phyloP scores from a whole-genome alignment of 37 sponge, comb jelly and placozoan species.

The Geodia barretti region DNA sequence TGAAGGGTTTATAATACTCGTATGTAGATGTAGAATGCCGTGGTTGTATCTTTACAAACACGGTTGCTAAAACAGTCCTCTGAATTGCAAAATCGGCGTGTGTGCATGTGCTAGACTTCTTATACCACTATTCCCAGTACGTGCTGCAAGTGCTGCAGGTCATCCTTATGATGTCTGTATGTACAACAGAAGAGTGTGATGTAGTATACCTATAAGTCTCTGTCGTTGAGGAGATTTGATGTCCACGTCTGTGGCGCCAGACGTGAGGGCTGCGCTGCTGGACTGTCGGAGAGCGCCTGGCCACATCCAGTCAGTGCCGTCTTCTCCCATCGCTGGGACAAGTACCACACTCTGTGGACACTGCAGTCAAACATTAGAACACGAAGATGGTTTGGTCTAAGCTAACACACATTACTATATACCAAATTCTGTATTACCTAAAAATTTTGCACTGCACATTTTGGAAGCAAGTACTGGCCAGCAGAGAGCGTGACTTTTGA shows the following conservation, averaged over 20 bases:
- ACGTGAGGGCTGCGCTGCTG: not conserved
- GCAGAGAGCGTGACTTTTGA: no score
- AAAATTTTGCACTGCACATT: no score
- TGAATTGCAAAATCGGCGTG: not conserved
- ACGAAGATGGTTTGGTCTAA: no score
- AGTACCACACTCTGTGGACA: slow-evolving; percentile 31
- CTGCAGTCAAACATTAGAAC: no score
- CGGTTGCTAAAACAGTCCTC: not conserved
- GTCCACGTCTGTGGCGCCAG: slow-evolving; percentile 31
- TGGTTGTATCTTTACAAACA: not conserved
- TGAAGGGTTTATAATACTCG: not conserved
- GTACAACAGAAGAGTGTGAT: no score
- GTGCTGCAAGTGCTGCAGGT: no score
- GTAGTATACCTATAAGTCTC: slow-evolving; percentile 36
- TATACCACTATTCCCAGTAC: not conserved
- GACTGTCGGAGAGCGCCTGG: slow-evolving; percentile 30
- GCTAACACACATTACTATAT: no score
- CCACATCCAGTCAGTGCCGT: slow-evolving; percentile 15
- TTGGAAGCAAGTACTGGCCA: no score
- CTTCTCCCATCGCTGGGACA: slow-evolving; percentile 34
- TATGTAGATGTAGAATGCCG: no score
- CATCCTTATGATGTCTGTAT: no score
- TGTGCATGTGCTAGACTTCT: not conserved
- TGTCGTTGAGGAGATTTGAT: slow-evolving; percentile 12
- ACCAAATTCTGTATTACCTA: no score